Evolutionary conservation across 2,113 vertebrate species (phyloP), one percentile per base, ranked within the genome.

Genomic region (Melanerpes aurifrons): DNA sequence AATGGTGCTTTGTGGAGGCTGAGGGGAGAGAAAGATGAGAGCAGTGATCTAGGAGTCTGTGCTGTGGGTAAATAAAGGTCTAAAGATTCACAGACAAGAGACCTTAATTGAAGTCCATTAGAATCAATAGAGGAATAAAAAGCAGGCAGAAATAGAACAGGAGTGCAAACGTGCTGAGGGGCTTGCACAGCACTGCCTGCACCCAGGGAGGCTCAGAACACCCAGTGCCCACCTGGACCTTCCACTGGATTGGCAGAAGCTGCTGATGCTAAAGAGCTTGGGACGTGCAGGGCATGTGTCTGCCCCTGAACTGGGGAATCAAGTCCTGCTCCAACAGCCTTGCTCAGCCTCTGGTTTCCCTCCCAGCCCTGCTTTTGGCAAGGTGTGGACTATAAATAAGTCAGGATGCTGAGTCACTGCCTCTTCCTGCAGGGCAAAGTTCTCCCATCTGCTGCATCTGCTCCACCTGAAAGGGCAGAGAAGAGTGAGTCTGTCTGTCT

Each of bases 21-120:
- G 63, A 29, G 70, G 28, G 19, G 35, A 37, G 0, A 3, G 48
- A 53, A 53, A 86, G 73, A 61, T 58, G 22, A 80, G 43, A 31
- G 3, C 40, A 24, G 43, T 63, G 81, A 53, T 59, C 68, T 78
- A 92, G 83, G 56, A 70, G 64, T 61, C 48, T 93, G 13, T 86
- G 66, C 40, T 72, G 19, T 85, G 19, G 83, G 63, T 92, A 96
- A 94, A 96, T 90, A 97, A 92, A 92, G 85, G 69, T 89, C 66
- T 75, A 77, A 89, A 96, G 48, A 68, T 68, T 67, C 75, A 83
- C 77, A 95, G 84, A 86, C 66, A 69, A 74, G 50, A 91, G 69
- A 89, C 35, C 80, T 93, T 91, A 92, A 95, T 92, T 97, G 93
- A 75, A 96, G 76, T 91, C 79, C 90, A 95, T 94, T 96, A 93